Conservation (phyloP, 2,797 vertebrate genomes). For the Australoheros facetus region DNA sequence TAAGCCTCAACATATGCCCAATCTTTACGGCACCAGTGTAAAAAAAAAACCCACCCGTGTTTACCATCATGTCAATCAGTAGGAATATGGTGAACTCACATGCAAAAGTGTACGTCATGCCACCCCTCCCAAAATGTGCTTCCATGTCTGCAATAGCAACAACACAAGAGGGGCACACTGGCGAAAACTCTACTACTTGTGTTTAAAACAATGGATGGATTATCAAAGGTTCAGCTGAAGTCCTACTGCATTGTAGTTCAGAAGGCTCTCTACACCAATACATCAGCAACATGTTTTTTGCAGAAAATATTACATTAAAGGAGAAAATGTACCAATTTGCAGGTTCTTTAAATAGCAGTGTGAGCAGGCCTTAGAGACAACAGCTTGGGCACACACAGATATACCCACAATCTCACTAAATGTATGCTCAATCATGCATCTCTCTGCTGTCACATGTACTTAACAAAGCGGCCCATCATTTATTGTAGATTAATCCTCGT, state of each 20-base stretch:
- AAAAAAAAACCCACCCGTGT: too few species aligned
- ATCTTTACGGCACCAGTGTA: neutral
- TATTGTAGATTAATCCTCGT: slow-evolving; percentile 62
- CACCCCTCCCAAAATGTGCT: too few species aligned
- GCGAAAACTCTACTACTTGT: neutral
- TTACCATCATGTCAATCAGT: too few species aligned
- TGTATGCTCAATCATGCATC: slow-evolving; percentile 64
- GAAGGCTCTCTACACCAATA: neutral
- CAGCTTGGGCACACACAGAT: slow-evolving; percentile 7
- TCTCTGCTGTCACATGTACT: slow-evolving; percentile 63
- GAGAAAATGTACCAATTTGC: neutral
- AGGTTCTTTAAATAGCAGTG: neutral
- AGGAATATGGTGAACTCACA: too few species aligned
- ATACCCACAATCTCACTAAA: slow-evolving; percentile 35
- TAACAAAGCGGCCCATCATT: slow-evolving; percentile 69
- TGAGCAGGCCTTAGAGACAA: slow-evolving; percentile 18
- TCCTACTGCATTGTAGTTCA: neutral
- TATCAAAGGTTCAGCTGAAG: neutral
- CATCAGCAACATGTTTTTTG: neutral
- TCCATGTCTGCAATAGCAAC: too few species aligned
- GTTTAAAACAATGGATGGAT: neutral
- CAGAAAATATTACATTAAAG: neutral
- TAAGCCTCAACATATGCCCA: neutral
- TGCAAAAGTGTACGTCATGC: too few species aligned
- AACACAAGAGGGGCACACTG: neutral